Conservation (phyloP, 64 coral and sea anemone species). For the Pachyseris speciosa region DNA sequence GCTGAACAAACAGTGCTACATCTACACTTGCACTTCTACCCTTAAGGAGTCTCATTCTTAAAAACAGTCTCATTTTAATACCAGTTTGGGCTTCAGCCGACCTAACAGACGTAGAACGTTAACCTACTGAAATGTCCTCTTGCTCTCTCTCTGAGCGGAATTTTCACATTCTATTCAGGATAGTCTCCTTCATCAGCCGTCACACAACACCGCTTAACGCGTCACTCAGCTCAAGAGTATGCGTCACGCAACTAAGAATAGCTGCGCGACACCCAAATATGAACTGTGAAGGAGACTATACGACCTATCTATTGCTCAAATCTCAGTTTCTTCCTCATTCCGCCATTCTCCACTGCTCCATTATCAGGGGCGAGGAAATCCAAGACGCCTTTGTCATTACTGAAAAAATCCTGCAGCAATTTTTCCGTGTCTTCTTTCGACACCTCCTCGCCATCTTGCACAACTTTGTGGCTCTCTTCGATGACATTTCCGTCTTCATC, state of each 20-base stretch:
- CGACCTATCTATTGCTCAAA: conserved; percentile 12
- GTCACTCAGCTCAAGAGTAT: too few species aligned
- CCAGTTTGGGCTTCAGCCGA: neutral
- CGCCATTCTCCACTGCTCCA: conserved; percentile 21
- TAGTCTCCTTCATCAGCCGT: neutral
- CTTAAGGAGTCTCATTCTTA: neutral
- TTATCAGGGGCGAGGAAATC: conserved; percentile 78
- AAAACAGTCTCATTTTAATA: neutral
- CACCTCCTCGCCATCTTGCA: neutral
- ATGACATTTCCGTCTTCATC: conserved; percentile 53
- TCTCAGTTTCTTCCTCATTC: conserved; percentile 86
- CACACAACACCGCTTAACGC: neutral
- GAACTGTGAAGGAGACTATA: neutral
- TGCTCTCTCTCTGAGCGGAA: neutral
- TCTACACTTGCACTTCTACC: neutral
- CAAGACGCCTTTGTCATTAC: conserved; percentile 87
- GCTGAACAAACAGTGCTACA: neutral
- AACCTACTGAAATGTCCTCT: neutral
- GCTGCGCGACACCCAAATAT: neutral
- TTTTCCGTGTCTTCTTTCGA: conserved; percentile 76
- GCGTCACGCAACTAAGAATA: neutral
- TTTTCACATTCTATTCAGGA: neutral
- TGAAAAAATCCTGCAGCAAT: conserved; percentile 89
- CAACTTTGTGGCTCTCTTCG: conserved; percentile 44
- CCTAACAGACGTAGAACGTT: neutral